Evolutionary conservation across 2,888 invertebrate species (phyloP), one percentile per base, ranked within the genome.

Genomic region (Pimpla rufipes): DNA sequence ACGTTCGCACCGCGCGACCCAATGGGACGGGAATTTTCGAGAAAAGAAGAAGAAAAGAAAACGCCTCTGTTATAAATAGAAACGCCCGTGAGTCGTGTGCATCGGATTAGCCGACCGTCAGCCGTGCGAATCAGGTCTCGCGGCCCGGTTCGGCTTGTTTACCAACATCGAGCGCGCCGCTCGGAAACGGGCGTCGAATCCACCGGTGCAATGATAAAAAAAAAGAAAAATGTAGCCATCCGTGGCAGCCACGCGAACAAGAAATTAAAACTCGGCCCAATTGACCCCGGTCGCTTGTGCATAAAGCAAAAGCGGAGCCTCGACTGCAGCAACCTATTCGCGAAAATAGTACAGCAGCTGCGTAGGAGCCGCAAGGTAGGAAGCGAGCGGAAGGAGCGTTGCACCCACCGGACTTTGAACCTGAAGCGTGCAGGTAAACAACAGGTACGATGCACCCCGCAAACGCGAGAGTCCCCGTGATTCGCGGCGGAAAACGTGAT

Each of bases 371-470:
- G 52, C 21, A 23, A 59, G 37, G 37, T 21, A 57, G 47, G n/a
- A 52, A 68, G 47, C 62, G 67, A 52, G 50, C 35, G 35, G 84
- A 81, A 84, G 84, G 85, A 85, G 66, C 91, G 91, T 90, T 91
- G 90, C 89, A 90, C 89, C 91, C 91, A 91, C 91, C 92, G 92
- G 93, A 90, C 93, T 93, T 93, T 93, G 93, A 93, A 92, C 93
- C 90, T 91, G 86, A 87, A 89, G 81, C 87, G 90, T 90, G 62
- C 76, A 37, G 89, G 92, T 93, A 93, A 93, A 93, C 93, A 93
- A 91, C 92, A 92, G 91, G 93, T 92, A 92, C 93, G 88, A 91
- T 92, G 92, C 92, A 91, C 91, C 90, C 90, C 85, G 83, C 64
- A 70, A 84, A 7, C 57, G 73, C 57, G 71, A 16, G 71, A 16